Percentiles rank a stretch among this genome's conserved stretches.
Evolutionary conservation across 2,797 vertebrate species (phyloP).

Genomic region (Sciaenops ocellatus): DNA sequence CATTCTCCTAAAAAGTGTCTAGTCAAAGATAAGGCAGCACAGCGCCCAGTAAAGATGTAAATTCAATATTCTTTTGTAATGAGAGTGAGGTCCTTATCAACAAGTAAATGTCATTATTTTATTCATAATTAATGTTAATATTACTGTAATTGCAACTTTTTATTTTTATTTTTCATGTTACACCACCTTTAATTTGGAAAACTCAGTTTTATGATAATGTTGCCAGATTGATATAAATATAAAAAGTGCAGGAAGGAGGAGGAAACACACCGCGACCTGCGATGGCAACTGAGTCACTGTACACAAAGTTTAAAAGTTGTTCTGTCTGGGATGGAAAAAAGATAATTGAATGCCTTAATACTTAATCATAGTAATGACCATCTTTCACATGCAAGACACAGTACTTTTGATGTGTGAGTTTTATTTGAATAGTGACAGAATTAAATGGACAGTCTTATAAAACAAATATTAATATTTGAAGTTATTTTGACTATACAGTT

Average conservation of each 20-base stretch:
- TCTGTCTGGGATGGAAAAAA: neutral
- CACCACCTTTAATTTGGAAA: too few relatives aligned
- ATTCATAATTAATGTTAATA: neutral
- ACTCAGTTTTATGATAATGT: too few relatives aligned
- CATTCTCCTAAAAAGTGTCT: neutral
- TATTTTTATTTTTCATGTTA: too few relatives aligned
- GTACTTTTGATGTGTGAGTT: neutral
- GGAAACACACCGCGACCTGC: too few relatives aligned
- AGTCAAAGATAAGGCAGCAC: neutral
- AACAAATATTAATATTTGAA: constrained; percentile 9
- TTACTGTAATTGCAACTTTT: too few relatives aligned
- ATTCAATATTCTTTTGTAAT: neutral
- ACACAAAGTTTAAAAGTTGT: neutral
- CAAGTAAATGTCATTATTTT: neutral
- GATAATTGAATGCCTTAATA: neutral
- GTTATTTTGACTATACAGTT: too few relatives aligned
- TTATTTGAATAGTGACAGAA: constrained; percentile 34
- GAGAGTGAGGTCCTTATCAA: neutral
- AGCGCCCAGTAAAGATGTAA: neutral
- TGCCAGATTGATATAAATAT: too few relatives aligned
- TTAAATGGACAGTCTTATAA: constrained; percentile 17
- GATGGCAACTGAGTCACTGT: neutral
- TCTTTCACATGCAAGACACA: neutral
- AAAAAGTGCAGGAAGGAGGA: too few relatives aligned
- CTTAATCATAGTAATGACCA: neutral